Base-by-base conservation (phyloP, 2,113 vertebrate species). In the Lophotis ruficrista region DNA sequence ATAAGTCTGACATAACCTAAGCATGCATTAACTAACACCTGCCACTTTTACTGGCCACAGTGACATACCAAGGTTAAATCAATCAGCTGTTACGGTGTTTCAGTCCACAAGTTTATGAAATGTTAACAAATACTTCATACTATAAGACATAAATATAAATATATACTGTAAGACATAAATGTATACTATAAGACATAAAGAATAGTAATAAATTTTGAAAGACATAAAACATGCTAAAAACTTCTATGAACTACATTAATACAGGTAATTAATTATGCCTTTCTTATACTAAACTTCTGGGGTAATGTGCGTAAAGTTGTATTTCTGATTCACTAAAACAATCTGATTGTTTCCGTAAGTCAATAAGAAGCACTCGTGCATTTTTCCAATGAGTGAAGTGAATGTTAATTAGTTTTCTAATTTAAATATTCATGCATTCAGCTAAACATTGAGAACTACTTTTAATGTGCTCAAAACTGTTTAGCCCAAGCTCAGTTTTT, bases 361-460 rank as follows among this genome's bases (percentile, higher is more conserved):
- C 56, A 69, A 1, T n/a, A 81, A 33, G 24, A 89, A 80, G 30
- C 33, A 90, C 4, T 12, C 0, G 0, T 30, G 30, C n/a, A 48
- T 47, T 83, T 31, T 73, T 93, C 57, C 43, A 75, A 25, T 11
- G 6, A 76, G 22, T 14, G 10, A 85, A 38, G 20, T 27, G 31
- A 83, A 61, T 14, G 4, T 45, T 66, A 60, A 92, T 45, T 78
- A 77, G 37, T 37, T 80, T 83, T 38, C 45, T 48, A 85, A 78
- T 45, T 72, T 78, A 80, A 73, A 35, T 8, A 82, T 4, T 27
- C 27, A 83, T 50, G 28, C 2, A 14, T 53, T 83, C 41, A 83
- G 17, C 27, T 82, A 43, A 53, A 77, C n/a, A 35, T 3, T 37
- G 58, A 64, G 6, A 90, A 72, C n/a, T 66, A 65, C 20, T 87